Conservation (phyloP, 30 jellyfish, hydroid and myxozoan genomes). For the Nemopilema nomurai region DNA sequence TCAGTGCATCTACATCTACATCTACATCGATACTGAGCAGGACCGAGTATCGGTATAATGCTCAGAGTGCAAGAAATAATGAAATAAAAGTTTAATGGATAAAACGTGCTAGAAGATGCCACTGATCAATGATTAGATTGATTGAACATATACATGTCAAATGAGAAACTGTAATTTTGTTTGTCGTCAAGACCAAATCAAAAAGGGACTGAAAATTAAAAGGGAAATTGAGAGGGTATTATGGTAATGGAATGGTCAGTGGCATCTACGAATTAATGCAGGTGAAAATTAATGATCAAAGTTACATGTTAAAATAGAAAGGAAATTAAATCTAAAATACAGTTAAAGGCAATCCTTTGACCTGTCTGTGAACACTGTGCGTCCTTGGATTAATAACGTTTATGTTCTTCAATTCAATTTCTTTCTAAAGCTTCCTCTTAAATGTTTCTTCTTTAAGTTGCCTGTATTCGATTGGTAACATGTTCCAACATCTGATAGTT, state of each 20-base stretch:
- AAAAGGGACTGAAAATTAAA: slow-evolving; percentile 29
- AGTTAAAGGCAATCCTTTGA: slow-evolving; percentile 21
- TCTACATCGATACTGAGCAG: slow-evolving; percentile 20
- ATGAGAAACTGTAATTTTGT: slow-evolving; percentile 16
- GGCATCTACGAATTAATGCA: slow-evolving; percentile 31
- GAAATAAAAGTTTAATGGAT: background rate
- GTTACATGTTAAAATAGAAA: slow-evolving; percentile 12
- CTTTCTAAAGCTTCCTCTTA: slow-evolving; percentile 8
- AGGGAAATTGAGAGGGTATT: slow-evolving; percentile 10
- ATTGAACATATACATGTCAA: slow-evolving; percentile 17
- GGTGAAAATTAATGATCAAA: slow-evolving; percentile 18
- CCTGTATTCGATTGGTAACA: slow-evolving; percentile 9
- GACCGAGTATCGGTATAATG: slow-evolving; percentile 14
- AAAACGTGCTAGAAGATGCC: background rate
- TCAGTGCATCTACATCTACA: slow-evolving; percentile 5
- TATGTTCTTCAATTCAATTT: slow-evolving; percentile 12
- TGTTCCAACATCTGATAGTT: background rate
- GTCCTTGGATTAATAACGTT: background rate
- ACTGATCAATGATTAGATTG: slow-evolving; percentile 19
- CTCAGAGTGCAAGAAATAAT: slow-evolving; percentile 4
- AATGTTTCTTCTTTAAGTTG: slow-evolving; percentile 3
- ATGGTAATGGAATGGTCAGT: slow-evolving; percentile 33
- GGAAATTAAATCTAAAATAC: background rate
- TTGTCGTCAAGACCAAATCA: slow-evolving; percentile 4
- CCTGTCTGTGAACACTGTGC: slow-evolving; percentile 20